phyloP scores from a whole-genome alignment of 2,113 vertebrate genomes.

The Noturus placidus region DNA sequence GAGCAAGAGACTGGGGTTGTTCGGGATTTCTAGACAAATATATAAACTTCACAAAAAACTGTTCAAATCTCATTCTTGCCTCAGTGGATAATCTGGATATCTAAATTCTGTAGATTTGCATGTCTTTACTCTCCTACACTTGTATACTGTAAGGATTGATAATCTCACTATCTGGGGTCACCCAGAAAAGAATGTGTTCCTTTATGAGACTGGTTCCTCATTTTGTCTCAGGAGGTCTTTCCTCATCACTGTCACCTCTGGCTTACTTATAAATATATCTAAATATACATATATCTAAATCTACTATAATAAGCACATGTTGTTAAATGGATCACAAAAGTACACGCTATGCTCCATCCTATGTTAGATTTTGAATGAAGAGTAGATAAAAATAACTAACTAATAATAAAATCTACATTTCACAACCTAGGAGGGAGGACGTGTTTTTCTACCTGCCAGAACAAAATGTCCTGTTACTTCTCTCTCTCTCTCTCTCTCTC shows the following conservation, averaged over 20 bases:
- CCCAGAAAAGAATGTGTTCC: background rate
- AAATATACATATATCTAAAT: background rate
- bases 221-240: background rate
- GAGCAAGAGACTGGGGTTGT: background rate
- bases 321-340: background rate
- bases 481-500: too few relatives aligned
- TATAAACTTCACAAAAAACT: background rate
- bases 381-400: too few relatives aligned
- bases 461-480: background rate
- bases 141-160: background rate
- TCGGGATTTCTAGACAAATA: too few relatives aligned
- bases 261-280: background rate
- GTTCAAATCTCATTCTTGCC: background rate
- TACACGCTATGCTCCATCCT: background rate
- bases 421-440: background rate
- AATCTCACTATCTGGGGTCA: background rate
- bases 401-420: background rate
- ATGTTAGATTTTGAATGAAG: background rate
- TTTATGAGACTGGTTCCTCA: background rate
- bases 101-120: background rate
- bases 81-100: background rate
- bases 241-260: background rate
- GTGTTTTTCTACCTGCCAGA: conserved; percentile 5
- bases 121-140: background rate
- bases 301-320: background rate